phyloP scores from a whole-genome alignment of 2,113 vertebrate genomes.

The Triplophysa rosa region DNA sequence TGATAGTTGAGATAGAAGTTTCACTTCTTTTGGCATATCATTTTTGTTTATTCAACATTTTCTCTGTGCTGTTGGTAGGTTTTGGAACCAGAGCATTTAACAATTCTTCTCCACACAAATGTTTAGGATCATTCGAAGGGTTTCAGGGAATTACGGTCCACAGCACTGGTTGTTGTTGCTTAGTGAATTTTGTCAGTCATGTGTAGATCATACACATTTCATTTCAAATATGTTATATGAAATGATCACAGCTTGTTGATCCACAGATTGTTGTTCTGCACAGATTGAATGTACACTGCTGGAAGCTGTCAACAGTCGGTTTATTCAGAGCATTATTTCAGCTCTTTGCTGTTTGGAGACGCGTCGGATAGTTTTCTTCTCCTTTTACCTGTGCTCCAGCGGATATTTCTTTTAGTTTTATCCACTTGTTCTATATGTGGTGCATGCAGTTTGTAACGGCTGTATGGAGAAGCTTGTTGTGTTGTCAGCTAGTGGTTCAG shows the following conservation, averaged over 20 bases:
- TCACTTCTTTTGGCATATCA: too few species aligned
- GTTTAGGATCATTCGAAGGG: background rate
- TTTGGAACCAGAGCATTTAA: background rate
- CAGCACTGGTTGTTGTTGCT: background rate
- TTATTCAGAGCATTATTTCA: background rate
- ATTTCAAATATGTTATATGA: slow-evolving; percentile 1
- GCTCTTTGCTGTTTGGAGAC: too few species aligned
- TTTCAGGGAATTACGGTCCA: background rate
- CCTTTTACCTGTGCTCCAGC: too few species aligned
- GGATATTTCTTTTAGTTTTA: too few species aligned
- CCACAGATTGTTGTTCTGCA: background rate
- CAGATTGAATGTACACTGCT: background rate
- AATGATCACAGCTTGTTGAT: background rate
- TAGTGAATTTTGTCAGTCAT: slow-evolving; percentile 14
- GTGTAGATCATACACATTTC: background rate
- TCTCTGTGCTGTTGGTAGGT: too few species aligned
- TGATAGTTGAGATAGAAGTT: too few species aligned
- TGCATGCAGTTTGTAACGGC: too few species aligned
- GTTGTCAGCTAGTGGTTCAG: too few species aligned
- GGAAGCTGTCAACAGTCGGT: background rate
- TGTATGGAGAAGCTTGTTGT: too few species aligned
- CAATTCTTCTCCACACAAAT: background rate
- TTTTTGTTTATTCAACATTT: too few species aligned
- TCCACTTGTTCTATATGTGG: too few species aligned
- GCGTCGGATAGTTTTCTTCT: too few species aligned